Percentiles rank a stretch among this genome's conserved stretches.
These are phyloP conservation scores for Dryoscopus gambensis DNA, from an alignment of 2,113 vertebrate species.

Conservation along the genomic window DNA sequence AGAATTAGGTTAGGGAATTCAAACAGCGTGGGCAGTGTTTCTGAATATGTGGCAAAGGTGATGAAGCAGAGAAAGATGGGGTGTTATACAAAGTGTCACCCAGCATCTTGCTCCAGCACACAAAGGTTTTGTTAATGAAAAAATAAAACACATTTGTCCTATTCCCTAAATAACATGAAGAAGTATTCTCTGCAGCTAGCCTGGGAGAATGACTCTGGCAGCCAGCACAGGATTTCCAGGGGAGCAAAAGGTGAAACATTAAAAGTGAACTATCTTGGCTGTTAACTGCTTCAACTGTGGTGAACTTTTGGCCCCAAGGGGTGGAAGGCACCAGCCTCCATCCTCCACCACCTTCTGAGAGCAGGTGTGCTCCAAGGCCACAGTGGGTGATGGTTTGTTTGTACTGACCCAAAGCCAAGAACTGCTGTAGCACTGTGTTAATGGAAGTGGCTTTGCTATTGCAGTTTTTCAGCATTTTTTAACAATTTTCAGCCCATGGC, in stretches of 20 bases:
- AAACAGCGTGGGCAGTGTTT: neutral
- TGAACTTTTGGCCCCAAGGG: neutral
- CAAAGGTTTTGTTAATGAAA: neutral
- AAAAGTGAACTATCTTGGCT: neutral
- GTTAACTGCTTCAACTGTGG: fast-evolving
- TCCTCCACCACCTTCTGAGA: neutral
- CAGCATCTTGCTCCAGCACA: neutral
- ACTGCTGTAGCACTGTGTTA: too few relatives aligned
- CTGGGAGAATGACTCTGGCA: neutral
- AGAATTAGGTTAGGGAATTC: neutral
- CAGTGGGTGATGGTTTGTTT: fast-evolving
- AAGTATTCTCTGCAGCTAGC: neutral
- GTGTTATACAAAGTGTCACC: neutral
- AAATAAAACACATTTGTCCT: neutral
- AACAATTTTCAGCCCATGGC: neutral
- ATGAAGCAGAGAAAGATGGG: neutral
- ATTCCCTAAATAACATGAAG: neutral
- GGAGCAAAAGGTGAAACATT: neutral
- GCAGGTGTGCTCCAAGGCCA: neutral
- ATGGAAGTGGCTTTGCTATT: neutral
- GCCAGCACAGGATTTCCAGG: neutral
- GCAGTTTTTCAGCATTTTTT: neutral
- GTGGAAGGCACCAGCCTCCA: neutral
- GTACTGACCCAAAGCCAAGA: neutral
- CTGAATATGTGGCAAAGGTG: neutral